These are phyloP conservation scores for Tapirus indicus DNA, from an alignment of 2,797 vertebrate species.

Conservation along the genomic window DNA sequence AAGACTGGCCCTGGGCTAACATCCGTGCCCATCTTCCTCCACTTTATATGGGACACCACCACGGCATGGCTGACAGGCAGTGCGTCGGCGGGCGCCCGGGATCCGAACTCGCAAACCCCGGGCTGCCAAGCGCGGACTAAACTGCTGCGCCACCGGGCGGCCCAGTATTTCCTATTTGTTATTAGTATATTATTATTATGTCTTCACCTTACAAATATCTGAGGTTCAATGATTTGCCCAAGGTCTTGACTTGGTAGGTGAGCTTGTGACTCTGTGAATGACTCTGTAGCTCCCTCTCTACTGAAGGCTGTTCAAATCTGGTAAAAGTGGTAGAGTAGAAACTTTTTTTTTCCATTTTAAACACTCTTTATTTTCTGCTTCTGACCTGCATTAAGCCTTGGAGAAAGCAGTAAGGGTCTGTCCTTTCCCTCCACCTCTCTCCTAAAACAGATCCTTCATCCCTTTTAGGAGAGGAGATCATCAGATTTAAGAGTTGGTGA, in stretches of 20 bases:
- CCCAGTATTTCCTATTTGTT: not conserved
- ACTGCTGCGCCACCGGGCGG: no score
- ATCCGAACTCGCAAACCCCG: no score
- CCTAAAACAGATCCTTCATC: not conserved
- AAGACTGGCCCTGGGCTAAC: no score
- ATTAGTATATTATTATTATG: not conserved
- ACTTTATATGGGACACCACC: no score
- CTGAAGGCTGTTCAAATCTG: not conserved
- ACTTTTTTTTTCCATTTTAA: not conserved
- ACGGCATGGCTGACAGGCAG: no score
- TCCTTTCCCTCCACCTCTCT: not conserved
- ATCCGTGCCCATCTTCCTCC: no score
- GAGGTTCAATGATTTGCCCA: not conserved
- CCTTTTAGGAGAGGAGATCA: not conserved
- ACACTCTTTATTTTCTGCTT: not conserved
- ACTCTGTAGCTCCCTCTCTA: not conserved
- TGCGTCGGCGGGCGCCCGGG: no score
- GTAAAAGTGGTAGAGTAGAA: not conserved
- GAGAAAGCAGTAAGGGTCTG: not conserved
- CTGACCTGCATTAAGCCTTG: not conserved
- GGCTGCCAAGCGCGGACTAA: no score
- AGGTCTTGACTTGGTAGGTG: not conserved
- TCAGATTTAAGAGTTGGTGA: not conserved
- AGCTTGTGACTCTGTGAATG: not conserved
- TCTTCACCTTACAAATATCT: not conserved